These are phyloP conservation scores for Brachyalestes nurse DNA, from an alignment of 2,797 vertebrate genomes.

Conservation along the genomic window DNA sequence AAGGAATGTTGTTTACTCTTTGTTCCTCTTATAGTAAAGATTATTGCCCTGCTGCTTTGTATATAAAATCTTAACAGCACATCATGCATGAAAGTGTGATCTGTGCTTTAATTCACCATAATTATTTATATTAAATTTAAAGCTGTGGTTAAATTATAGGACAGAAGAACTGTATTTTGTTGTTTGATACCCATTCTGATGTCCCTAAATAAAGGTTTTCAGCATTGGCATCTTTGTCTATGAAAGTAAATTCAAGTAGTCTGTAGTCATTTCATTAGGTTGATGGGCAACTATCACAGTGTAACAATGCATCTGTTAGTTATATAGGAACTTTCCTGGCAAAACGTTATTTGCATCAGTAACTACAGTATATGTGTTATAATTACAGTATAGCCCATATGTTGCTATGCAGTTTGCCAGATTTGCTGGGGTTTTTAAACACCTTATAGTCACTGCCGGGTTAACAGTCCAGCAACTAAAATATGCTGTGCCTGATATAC, in stretches of 20 bases:
- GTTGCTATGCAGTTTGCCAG: background rate
- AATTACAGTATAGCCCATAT: background rate
- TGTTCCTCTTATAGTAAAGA: background rate
- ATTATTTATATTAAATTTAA: background rate
- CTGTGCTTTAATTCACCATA: background rate
- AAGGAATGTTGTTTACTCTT: background rate
- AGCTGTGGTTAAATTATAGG: background rate
- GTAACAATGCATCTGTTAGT: background rate
- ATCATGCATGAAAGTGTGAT: background rate
- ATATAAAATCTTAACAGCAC: background rate
- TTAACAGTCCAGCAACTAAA: background rate
- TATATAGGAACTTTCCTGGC: background rate
- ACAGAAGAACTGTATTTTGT: background rate
- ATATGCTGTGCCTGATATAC: too few species aligned
- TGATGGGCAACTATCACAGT: background rate
- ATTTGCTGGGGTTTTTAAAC: background rate
- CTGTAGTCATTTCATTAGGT: background rate
- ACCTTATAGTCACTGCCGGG: background rate
- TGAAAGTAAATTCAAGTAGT: too few species aligned
- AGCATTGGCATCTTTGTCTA: too few species aligned
- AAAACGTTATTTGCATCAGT: too few species aligned
- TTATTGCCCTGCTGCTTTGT: conserved; percentile 8
- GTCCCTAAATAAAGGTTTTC: background rate
- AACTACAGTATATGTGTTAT: too few species aligned
- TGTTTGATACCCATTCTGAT: background rate